phyloP scores from a whole-genome alignment of 2,888 invertebrate genomes.

The Ferdinandea cuprea region DNA sequence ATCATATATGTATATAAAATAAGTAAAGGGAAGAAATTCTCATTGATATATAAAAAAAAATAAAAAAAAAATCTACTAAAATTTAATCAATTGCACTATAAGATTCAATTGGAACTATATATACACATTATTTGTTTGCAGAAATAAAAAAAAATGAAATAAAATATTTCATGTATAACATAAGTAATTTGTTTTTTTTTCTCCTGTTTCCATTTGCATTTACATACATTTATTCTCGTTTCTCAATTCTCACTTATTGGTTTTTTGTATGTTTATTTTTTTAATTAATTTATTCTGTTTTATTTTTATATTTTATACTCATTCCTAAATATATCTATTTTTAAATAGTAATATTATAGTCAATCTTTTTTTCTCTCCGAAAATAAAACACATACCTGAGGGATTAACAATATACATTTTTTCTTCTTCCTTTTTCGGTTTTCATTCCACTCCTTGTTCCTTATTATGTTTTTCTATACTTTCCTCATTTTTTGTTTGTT shows the following conservation, averaged over 20 bases:
- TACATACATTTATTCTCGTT: conserved; percentile 45
- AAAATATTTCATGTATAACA: conserved; percentile 42
- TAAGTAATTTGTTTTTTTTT: conserved; percentile 42
- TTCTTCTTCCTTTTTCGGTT: conserved; percentile 39
- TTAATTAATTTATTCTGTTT: conserved; percentile 68
- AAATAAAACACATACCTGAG: conserved; percentile 85
- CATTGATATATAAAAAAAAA: conserved; percentile 29
- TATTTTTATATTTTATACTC: conserved; percentile 76
- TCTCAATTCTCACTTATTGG: conserved; percentile 52
- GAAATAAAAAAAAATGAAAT: conserved; percentile 27
- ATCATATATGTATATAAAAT: conserved; percentile 37
- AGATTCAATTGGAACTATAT: conserved; percentile 77
- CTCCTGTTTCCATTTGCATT: conserved; percentile 44
- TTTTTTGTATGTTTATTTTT: conserved; percentile 76
- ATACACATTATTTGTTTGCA: conserved; percentile 50
- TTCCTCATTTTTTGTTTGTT: conserved; percentile 32
- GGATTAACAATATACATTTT: conserved; percentile 78
- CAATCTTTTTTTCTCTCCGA: conserved; percentile 87
- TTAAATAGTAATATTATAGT: conserved; percentile 82
- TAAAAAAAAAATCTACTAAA: conserved; percentile 61
- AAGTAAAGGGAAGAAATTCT: conserved; percentile 62
- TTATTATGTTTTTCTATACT: conserved; percentile 33
- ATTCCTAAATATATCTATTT: conserved; percentile 76
- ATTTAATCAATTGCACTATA: conserved; percentile 79
- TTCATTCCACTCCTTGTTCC: conserved; percentile 32